These are phyloP conservation scores for Corynorhinus townsendii DNA, from an alignment of 2,113 vertebrate species.

Conservation along the genomic window DNA sequence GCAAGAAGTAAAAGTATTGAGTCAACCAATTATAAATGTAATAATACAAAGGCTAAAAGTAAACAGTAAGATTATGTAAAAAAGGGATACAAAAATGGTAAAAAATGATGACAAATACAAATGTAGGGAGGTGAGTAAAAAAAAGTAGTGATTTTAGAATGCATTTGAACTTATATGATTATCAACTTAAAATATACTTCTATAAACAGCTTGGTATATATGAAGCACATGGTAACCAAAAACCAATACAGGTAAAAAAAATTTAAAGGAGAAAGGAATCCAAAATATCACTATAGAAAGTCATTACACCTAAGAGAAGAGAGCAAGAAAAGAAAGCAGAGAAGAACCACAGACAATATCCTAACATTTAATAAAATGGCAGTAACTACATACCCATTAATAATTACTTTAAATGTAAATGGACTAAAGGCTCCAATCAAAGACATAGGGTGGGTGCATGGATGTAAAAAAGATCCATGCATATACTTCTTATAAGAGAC, in stretches of 20 bases:
- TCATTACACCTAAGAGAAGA: not conserved
- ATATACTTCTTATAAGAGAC: too few species aligned
- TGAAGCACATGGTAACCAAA: not conserved
- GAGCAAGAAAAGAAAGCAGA: not conserved
- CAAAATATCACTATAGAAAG: not conserved
- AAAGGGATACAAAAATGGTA: not conserved
- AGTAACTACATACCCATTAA: too few species aligned
- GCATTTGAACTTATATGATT: not conserved
- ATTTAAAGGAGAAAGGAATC: not conserved
- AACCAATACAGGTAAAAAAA: not conserved
- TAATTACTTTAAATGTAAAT: too few species aligned
- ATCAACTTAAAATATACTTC: not conserved
- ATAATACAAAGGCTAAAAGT: too few species aligned
- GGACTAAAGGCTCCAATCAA: too few species aligned
- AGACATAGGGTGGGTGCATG: too few species aligned
- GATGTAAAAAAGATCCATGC: too few species aligned
- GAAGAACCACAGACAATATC: not conserved
- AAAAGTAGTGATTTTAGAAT: not conserved
- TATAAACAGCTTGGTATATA: not conserved
- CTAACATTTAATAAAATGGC: too few species aligned
- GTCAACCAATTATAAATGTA: too few species aligned
- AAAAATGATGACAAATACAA: not conserved
- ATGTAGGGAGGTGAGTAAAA: not conserved
- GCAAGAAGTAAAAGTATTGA: too few species aligned
- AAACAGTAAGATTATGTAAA: too few species aligned